Conservation (phyloP, 2,888 invertebrate genomes). For the Ophion costatus region DNA sequence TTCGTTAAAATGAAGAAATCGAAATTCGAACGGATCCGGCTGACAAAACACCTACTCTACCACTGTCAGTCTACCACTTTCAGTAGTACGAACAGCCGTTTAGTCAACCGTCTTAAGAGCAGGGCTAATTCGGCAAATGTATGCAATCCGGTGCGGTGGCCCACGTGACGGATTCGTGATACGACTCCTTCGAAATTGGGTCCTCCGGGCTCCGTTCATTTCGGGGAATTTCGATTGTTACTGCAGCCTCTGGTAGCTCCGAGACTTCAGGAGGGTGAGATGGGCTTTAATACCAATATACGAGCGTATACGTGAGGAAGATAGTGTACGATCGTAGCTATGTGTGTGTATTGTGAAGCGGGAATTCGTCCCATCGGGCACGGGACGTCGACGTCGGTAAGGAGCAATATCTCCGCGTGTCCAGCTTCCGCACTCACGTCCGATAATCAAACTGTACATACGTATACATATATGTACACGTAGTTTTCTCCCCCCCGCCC, state of each 20-base stretch:
- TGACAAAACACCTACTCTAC: not conserved
- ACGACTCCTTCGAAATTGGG: conserved; percentile 64
- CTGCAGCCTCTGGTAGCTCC: conserved; percentile 23
- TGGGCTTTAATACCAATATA: conserved; percentile 20
- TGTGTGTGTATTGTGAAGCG: conserved; percentile 69
- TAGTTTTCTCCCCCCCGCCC: not conserved
- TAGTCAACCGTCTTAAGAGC: not conserved
- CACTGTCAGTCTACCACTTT: not conserved
- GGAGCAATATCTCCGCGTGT: conserved; percentile 62
- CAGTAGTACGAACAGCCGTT: not conserved
- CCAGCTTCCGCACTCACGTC: conserved; percentile 40
- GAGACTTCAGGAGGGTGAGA: conserved; percentile 1
- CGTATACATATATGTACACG: not conserved
- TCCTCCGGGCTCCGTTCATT: conserved; percentile 58
- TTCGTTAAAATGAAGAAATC: not conserved
- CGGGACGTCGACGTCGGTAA: conserved; percentile 49
- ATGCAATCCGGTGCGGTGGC: conserved; percentile 13
- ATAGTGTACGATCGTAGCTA: conserved; percentile 1
- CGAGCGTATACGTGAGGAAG: conserved; percentile 17
- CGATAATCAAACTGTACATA: conserved; percentile 28
- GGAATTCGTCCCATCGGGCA: conserved; percentile 73
- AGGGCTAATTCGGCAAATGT: not conserved
- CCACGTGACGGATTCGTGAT: conserved; percentile 59
- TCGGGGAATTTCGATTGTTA: conserved; percentile 50
- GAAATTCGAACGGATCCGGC: not conserved